Percentiles rank a stretch among this genome's conserved stretches.
Evolutionary conservation across 2,888 invertebrate genomes (phyloP).

Genomic region (Lottia gigantea): DNA sequence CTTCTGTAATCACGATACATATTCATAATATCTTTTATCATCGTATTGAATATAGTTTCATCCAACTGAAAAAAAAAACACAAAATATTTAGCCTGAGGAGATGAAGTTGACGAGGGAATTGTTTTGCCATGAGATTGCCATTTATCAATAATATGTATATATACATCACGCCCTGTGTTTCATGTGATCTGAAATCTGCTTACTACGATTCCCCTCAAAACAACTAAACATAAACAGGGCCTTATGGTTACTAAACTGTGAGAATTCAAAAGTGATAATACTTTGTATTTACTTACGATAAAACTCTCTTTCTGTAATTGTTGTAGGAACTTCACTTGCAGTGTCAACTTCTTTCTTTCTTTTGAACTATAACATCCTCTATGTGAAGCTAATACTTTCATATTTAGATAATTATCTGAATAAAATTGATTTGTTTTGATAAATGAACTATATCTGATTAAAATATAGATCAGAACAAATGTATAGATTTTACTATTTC

Average conservation of each 20-base stretch:
- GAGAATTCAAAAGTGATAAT: too few species aligned
- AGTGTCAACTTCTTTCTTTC: neutral
- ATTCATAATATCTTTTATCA: neutral
- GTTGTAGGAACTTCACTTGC: neutral
- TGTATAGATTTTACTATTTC: too few species aligned
- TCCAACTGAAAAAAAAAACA: neutral
- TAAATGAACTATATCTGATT: neutral
- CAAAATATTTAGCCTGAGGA: neutral
- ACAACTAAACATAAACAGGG: too few species aligned
- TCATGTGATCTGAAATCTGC: too few species aligned
- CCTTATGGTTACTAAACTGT: too few species aligned
- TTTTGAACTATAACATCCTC: neutral
- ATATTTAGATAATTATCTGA: neutral
- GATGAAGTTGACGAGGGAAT: too few species aligned
- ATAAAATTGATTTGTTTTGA: neutral
- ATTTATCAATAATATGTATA: too few species aligned
- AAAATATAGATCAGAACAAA: too few species aligned
- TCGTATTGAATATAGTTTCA: neutral
- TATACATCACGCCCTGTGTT: too few species aligned
- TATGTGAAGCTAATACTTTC: neutral
- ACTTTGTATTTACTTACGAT: neutral
- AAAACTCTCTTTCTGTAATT: neutral
- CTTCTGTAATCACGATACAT: constrained; percentile 1
- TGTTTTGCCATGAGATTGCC: too few species aligned
- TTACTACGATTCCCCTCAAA: too few species aligned